A percentile compares a stretch with the other conserved stretches of the same genome.
Evolutionary conservation across 2,113 vertebrate species (phyloP).

Genomic region (Chrysemys picta): DNA sequence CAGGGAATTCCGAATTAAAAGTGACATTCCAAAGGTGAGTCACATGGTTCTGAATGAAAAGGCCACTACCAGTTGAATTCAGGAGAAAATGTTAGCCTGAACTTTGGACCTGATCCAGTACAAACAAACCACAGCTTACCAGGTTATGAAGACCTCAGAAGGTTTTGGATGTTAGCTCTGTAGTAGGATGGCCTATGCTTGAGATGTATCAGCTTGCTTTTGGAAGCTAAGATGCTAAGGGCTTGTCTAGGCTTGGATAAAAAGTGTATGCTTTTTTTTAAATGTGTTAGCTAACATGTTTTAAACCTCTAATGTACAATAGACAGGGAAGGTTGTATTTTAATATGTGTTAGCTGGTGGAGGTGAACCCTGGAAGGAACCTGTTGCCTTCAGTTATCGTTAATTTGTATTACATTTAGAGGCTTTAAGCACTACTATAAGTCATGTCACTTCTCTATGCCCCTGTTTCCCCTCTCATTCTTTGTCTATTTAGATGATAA

Average conservation of each 20-base stretch:
- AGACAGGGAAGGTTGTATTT: neutral
- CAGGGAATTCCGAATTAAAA: neutral
- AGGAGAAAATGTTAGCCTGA: neutral
- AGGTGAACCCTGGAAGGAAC: neutral
- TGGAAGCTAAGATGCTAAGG: neutral
- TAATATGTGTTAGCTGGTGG: neutral
- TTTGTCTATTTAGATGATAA: neutral
- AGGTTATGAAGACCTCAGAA: neutral
- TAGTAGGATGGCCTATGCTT: neutral
- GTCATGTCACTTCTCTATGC: neutral
- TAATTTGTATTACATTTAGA: constrained; percentile 13
- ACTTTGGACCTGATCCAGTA: neutral
- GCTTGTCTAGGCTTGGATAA: neutral
- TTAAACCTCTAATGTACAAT: neutral
- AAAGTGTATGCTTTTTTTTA: neutral
- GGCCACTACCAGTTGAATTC: neutral
- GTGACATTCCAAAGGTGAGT: neutral
- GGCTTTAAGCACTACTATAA: neutral
- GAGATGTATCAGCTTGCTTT: neutral
- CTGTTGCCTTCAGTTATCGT: constrained; percentile 17
- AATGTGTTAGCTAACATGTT: neutral
- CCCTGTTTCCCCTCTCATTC: neutral
- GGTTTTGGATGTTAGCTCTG: neutral
- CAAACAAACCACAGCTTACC: constrained; percentile 13
- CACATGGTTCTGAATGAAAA: neutral